Evolutionary conservation across 2,113 vertebrate species (phyloP), one percentile per base, ranked within the genome.

Genomic region (Patagioenas fasciata): DNA sequence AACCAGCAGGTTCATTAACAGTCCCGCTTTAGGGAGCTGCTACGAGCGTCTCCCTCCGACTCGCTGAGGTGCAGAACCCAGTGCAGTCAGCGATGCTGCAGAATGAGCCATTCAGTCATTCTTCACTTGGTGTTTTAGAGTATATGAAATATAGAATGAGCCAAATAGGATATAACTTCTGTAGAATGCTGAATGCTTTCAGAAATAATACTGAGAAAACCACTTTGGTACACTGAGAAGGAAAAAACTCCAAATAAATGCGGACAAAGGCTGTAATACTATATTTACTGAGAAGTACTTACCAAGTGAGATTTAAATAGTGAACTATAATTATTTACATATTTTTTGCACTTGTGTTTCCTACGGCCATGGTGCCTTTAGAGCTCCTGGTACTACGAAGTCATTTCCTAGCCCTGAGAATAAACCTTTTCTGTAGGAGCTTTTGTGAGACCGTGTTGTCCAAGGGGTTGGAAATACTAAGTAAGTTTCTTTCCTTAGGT

Each of bases 401-500:
- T 4, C 4, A 1, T 72, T 80, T 91, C 74, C 48, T 20, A 90
- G 51, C 80, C 14, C 15, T 86, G 32, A 80, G 92, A 88, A 57
- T 58, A 53, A 53, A 44, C 31, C 19, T 88, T 2, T 70, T 65
- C n/a, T 2, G 0, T 57, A 44, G 44, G 44, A 71, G 53, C 51
- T 67, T 62, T 17, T 47, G 44, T 57, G 64, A 80, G 57, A 15
- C n/a, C 54, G 14, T 2, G 2, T 29, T 56, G 26, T 53, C 34
- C 0, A 5, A 40, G 60, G 7, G 36, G 42, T 42, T 42, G 69
- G 19, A 85, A 88, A 18, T 11, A 58, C 31, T 81, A 17, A 80
- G 85, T 6, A 3, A n/a, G 28, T 94, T 94, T 92, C 25, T 97
- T 66, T 85, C 84, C 91, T 54, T 93, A 99, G 99, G 98, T 96